A percentile compares a stretch with the other conserved stretches of the same genome.
phyloP scores from a whole-genome alignment of 2,888 invertebrate species.

The Brachypterus glaber region DNA sequence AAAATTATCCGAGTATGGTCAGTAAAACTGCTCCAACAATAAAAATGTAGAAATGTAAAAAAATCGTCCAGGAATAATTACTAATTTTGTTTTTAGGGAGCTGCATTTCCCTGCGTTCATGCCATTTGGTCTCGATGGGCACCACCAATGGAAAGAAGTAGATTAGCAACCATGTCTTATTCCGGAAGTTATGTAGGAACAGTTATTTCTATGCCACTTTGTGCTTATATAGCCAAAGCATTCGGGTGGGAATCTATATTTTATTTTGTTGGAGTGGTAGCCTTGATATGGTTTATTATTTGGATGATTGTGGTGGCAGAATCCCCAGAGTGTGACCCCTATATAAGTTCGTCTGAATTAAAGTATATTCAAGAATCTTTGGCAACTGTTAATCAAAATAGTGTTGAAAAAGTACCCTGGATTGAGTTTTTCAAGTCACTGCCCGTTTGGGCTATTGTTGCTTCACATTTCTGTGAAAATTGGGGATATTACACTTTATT shows the following conservation, averaged over 20 bases:
- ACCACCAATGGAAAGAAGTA: constrained; percentile 67
- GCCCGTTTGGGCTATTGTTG: constrained; percentile 73
- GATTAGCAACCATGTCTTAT: constrained; percentile 71
- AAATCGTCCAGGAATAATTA: too few relatives aligned
- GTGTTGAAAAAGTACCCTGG: constrained; percentile 63
- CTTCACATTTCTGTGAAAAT: constrained; percentile 76
- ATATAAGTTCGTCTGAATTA: constrained; percentile 61
- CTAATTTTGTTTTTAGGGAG: constrained; percentile 51
- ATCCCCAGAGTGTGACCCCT: constrained; percentile 63
- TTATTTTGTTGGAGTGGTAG: constrained; percentile 58
- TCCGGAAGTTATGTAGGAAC: constrained; percentile 80
- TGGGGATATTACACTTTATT: constrained; percentile 82
- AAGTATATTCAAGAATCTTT: constrained; percentile 59
- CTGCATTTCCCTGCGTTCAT: constrained; percentile 68
- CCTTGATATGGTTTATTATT: constrained; percentile 59
- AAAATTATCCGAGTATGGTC: too few relatives aligned
- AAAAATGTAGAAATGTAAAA: too few relatives aligned
- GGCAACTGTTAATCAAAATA: constrained; percentile 39
- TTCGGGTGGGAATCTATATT: constrained; percentile 75
- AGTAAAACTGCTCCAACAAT: too few relatives aligned
- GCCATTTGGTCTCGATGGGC: constrained; percentile 79
- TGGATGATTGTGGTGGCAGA: constrained; percentile 67
- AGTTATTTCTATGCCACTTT: constrained; percentile 69
- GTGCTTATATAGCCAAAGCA: constrained; percentile 59
- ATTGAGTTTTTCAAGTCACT: constrained; percentile 61